Evolutionary conservation across 1,140 invertebrate genomes (phyloP).

Genomic region (Brachionus angularis): DNA sequence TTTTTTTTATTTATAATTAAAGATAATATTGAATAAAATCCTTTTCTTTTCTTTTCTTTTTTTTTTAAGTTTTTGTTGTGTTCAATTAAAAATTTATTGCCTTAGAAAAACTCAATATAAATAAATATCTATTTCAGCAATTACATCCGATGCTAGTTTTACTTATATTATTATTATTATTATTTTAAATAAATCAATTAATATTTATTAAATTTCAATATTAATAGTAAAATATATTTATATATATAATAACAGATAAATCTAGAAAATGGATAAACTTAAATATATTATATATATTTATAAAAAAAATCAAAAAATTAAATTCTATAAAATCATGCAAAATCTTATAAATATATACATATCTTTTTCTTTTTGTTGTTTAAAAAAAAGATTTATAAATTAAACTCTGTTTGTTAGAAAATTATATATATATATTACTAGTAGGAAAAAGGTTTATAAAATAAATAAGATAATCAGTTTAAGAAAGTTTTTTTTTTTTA

Average conservation of each 20-base stretch:
- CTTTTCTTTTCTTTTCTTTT: neutral
- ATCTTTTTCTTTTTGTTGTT: neutral
- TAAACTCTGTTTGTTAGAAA: constrained; percentile 38
- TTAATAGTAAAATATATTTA: too few relatives aligned
- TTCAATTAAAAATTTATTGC: constrained; percentile 2
- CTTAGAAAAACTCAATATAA: constrained; percentile 10
- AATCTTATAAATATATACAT: neutral
- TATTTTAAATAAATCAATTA: constrained; percentile 33
- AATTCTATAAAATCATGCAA: neutral
- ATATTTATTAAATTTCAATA: constrained; percentile 43
- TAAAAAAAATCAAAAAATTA: too few relatives aligned
- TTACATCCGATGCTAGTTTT: constrained; percentile 25
- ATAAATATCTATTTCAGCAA: constrained; percentile 32
- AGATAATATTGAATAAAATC: neutral
- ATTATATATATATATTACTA: constrained; percentile 7
- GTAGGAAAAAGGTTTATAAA: too few relatives aligned
- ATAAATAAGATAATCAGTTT: too few relatives aligned
- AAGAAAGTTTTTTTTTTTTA: too few relatives aligned
- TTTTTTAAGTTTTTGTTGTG: neutral
- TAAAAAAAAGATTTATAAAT: constrained; percentile 16
- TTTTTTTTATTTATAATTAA: too few relatives aligned
- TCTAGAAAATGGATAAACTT: constrained; percentile 8
- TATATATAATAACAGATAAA: constrained; percentile 43
- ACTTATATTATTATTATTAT: too few relatives aligned
- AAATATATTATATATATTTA: too few relatives aligned